Evolutionary conservation across 2,888 invertebrate species (phyloP).

Genomic region (Rotaria magnacalcarata): DNA sequence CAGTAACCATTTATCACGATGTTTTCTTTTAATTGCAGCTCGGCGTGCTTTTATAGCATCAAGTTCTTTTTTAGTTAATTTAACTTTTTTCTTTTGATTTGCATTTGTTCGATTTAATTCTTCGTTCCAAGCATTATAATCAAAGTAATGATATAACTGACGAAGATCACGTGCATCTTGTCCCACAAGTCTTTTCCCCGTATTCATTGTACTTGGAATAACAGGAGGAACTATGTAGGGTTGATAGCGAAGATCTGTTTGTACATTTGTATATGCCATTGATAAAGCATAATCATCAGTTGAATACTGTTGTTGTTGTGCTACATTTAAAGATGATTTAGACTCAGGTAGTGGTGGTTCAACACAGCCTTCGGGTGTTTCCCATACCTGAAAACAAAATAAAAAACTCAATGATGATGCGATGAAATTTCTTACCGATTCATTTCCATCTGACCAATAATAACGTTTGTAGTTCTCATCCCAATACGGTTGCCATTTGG

Average conservation of each 20-base stretch:
- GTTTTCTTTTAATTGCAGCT: neutral
- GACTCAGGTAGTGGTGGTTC: neutral
- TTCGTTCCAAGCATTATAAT: slow-evolving; percentile 30
- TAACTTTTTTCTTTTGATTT: slow-evolving; percentile 31
- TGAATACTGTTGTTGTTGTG: neutral
- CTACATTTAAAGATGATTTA: neutral
- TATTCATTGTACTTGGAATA: slow-evolving; percentile 6
- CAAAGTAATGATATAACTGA: slow-evolving; percentile 16
- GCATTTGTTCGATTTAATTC: slow-evolving; percentile 22
- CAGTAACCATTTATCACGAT: slow-evolving; percentile 28
- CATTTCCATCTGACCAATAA: slow-evolving; percentile 7
- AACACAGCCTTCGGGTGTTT: neutral
- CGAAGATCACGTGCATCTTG: slow-evolving; percentile 32
- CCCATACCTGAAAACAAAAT: neutral
- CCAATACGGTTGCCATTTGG: slow-evolving; percentile 14
- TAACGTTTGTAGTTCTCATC: slow-evolving; percentile 11
- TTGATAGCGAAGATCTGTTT: neutral
- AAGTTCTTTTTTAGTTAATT: slow-evolving; percentile 27
- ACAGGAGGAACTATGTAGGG: neutral
- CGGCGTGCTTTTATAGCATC: slow-evolving; percentile 7
- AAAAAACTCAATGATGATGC: neutral
- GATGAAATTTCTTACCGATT: neutral
- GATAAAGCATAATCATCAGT: neutral
- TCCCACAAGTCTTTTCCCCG: slow-evolving; percentile 5
- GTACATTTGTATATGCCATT: neutral